A percentile compares a stretch with the other conserved stretches of the same genome.
Conservation (phyloP, 2,797 vertebrate genomes). For the Enteromius anoplus region DNA sequence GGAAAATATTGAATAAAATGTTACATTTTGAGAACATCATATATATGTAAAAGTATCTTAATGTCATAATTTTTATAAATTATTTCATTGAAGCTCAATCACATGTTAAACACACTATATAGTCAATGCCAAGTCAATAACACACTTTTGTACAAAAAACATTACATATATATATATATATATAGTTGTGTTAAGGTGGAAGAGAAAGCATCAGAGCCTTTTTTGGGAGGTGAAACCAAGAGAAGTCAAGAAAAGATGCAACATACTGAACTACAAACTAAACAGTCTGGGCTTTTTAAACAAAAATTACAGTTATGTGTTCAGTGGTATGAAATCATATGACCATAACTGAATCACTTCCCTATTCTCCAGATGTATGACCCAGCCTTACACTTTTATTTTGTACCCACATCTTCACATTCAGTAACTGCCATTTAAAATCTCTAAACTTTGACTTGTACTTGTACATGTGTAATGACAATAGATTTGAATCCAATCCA, state of each 20-base stretch:
- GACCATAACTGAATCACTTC: slow-evolving; percentile 4
- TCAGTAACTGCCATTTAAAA: not conserved
- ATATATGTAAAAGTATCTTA: not conserved
- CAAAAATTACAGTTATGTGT: not conserved
- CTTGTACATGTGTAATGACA: too few relatives aligned
- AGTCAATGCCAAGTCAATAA: not conserved
- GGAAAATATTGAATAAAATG: not conserved
- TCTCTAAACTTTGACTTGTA: not conserved
- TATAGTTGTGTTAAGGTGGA: not conserved
- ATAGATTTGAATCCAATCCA: too few relatives aligned
- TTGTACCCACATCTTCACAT: not conserved
- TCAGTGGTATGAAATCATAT: not conserved
- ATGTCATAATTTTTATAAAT: not conserved
- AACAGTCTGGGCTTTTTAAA: not conserved
- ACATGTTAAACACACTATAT: not conserved
- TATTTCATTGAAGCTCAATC: not conserved
- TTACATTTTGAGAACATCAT: not conserved
- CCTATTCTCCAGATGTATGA: not conserved
- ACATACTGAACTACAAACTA: not conserved
- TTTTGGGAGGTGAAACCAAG: not conserved
- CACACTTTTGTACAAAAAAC: slow-evolving; percentile 22
- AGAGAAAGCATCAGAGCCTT: not conserved
- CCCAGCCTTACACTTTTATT: not conserved
- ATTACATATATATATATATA: too few relatives aligned
- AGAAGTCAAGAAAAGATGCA: not conserved